phyloP scores from a whole-genome alignment of 2,113 vertebrate species.

The Bagarius yarrelli region DNA sequence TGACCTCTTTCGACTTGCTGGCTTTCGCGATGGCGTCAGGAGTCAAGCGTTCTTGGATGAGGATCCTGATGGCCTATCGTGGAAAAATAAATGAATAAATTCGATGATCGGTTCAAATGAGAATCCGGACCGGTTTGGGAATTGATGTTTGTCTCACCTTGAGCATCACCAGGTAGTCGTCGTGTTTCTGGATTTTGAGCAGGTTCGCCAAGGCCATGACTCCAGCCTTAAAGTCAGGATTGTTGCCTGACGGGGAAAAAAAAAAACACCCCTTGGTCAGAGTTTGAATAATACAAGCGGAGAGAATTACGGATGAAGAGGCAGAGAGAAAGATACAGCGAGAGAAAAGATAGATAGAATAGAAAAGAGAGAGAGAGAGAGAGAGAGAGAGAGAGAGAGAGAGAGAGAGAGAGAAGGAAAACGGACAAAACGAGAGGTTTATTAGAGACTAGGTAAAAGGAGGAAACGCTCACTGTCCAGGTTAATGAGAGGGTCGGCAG shows the following conservation, averaged over 20 bases:
- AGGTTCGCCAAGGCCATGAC: constrained; percentile 91
- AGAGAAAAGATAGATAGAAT: neutral
- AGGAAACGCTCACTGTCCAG: constrained; percentile 81
- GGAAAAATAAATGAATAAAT: neutral
- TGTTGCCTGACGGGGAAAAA: constrained; percentile 73
- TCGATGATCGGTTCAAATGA: neutral
- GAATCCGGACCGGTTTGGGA: neutral
- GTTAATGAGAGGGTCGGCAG: constrained; percentile 84
- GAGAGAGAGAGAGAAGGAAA: neutral
- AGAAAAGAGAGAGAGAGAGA: no score
- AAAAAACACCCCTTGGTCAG: neutral
- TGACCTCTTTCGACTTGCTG: constrained; percentile 87
- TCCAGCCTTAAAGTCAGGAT: constrained; percentile 95
- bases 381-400: neutral
- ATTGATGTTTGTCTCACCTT: constrained; percentile 75
- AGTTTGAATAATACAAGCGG: neutral
- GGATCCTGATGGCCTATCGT: constrained; percentile 88
- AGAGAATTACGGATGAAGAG: neutral
- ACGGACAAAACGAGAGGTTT: no score
- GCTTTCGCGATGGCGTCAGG: constrained; percentile 90
- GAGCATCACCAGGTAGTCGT: constrained; percentile 96
- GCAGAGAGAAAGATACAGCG: neutral
- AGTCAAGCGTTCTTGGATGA: constrained; percentile 91
- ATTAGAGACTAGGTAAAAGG: neutral
- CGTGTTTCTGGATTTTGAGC: constrained; percentile 91